These are phyloP conservation scores for Aspidiotus rigidus DNA, from an alignment of 2,888 invertebrate genomes.

Conservation along the genomic window DNA sequence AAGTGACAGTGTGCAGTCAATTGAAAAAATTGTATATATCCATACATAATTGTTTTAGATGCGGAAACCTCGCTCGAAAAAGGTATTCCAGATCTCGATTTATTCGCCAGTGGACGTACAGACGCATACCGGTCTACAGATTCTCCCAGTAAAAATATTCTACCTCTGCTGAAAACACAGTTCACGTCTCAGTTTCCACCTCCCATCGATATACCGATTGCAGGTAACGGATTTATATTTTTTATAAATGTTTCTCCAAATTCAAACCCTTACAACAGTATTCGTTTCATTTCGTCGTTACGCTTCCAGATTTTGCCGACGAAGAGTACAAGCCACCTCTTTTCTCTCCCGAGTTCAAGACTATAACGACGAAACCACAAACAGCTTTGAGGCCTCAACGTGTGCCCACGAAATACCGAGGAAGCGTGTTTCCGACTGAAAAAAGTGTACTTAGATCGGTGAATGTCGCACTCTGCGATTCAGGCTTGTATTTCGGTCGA, in stretches of 20 bases:
- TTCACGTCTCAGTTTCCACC: constrained; percentile 27
- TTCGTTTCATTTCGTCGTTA: not conserved
- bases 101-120: constrained; percentile 19
- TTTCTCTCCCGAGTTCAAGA: constrained; percentile 20
- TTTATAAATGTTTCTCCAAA: not conserved
- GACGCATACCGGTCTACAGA: constrained; percentile 19
- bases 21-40: no score
- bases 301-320: constrained; percentile 19
- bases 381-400: constrained; percentile 16
- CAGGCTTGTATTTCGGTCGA: constrained; percentile 20
- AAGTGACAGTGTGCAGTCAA: no score
- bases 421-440: constrained; percentile 17
- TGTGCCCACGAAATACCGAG: constrained; percentile 18
- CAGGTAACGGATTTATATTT: not conserved
- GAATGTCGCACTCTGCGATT: constrained; percentile 9
- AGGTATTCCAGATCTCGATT: constrained; percentile 26
- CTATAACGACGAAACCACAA: not conserved
- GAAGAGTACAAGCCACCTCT: constrained; percentile 23
- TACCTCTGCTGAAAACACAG: constrained; percentile 14
- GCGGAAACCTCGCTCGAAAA: constrained; percentile 23
- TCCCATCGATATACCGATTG: constrained; percentile 20
- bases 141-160: constrained; percentile 17
- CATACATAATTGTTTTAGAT: constrained; percentile 3
- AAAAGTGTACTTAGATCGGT: constrained; percentile 1
- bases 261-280: not conserved